Evolutionary conservation across 2,888 invertebrate species (phyloP).

Genomic region (Agrotis exclamationis): DNA sequence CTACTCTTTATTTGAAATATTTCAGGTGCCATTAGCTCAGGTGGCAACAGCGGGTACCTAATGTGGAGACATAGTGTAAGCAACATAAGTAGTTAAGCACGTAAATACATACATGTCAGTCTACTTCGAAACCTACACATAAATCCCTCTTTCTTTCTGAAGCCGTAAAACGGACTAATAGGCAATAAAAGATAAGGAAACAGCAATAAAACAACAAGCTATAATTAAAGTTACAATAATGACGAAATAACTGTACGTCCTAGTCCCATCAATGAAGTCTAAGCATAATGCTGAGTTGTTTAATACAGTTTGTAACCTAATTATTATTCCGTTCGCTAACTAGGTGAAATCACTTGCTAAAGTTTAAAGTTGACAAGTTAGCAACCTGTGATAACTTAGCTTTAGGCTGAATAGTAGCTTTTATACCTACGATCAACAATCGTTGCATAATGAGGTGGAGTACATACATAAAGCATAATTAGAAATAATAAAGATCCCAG

Average conservation of each 20-base stretch:
- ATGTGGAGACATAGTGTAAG: no score
- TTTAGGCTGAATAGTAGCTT: slow-evolving; percentile 20
- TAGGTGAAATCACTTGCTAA: slow-evolving; percentile 52
- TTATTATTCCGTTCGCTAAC: slow-evolving; percentile 56
- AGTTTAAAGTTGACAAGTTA: slow-evolving; percentile 46
- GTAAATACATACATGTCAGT: not conserved
- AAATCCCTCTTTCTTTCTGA: slow-evolving; percentile 13
- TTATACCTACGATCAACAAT: slow-evolving; percentile 5
- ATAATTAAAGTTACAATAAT: slow-evolving; percentile 41
- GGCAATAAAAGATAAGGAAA: slow-evolving; percentile 17
- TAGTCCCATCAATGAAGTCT: slow-evolving; percentile 23
- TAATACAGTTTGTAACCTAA: slow-evolving; percentile 53
- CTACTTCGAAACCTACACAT: slow-evolving; percentile 8
- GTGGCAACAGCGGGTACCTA: no score
- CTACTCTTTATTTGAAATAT: no score
- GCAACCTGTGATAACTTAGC: slow-evolving; percentile 27
- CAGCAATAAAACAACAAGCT: slow-evolving; percentile 23
- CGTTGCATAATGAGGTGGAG: not conserved
- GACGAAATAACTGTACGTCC: not conserved
- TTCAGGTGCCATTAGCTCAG: no score
- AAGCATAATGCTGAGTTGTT: slow-evolving; percentile 25
- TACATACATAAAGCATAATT: not conserved
- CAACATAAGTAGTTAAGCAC: no score
- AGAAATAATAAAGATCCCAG: no score
- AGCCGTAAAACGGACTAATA: slow-evolving; percentile 31